A percentile compares a stretch with the other conserved stretches of the same genome.
These are phyloP conservation scores for Orgyia antiqua DNA, from an alignment of 2,888 invertebrate species.

Conservation along the genomic window DNA sequence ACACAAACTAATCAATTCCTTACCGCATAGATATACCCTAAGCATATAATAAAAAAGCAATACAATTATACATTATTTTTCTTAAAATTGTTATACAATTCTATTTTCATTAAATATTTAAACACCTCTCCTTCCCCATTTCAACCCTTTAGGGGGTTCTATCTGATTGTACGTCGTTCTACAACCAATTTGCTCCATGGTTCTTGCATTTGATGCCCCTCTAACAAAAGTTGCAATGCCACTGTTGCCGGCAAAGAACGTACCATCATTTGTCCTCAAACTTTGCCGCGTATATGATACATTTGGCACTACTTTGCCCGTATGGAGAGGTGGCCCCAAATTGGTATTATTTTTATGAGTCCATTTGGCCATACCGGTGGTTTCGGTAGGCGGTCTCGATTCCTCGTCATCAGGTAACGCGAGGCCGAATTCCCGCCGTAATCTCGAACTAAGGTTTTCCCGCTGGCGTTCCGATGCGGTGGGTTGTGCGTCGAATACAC, in stretches of 20 bases:
- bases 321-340: too few species aligned
- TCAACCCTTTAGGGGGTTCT: conserved; percentile 15
- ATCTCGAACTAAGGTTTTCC: conserved; percentile 90
- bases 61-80: too few species aligned
- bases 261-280: too few species aligned
- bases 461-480: conserved; percentile 91
- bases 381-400: conserved; percentile 70
- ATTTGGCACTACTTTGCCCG: too few species aligned
- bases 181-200: conserved; percentile 11
- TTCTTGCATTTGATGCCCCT: conserved; percentile 1
- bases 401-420: conserved; percentile 84
- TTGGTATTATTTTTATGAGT: too few species aligned
- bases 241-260: neutral
- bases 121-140: conserved; percentile 19
- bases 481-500: conserved; percentile 89
- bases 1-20: too few species aligned
- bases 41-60: too few species aligned
- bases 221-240: neutral
- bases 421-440: conserved; percentile 89
- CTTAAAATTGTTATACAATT: too few species aligned
- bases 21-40: too few species aligned
- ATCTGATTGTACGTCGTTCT: conserved; percentile 13
- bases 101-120: conserved; percentile 6
- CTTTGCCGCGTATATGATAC: too few species aligned
- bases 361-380: conserved; percentile 30